Percentiles rank a stretch among this genome's conserved stretches.
phyloP scores from a whole-genome alignment of 2,888 invertebrate genomes.

The Tetramorium bicarinatum region DNA sequence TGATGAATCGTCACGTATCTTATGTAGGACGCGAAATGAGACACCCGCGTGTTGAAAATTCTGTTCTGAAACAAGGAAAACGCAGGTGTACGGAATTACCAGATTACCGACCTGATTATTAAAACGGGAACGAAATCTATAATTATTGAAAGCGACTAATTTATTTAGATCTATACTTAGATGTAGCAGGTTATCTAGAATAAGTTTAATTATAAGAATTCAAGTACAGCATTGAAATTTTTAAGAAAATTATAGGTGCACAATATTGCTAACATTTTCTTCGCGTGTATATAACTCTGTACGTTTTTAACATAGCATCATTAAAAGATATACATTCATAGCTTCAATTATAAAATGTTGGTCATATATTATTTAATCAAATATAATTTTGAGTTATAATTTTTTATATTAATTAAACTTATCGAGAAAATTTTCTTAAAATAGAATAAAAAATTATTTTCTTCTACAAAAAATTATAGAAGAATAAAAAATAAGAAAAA shows the following conservation, averaged over 20 bases:
- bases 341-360: background rate
- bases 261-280: background rate
- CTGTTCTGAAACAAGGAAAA: constrained; percentile 24
- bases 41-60: constrained; percentile 30
- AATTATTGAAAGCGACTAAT: background rate
- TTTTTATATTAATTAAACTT: background rate
- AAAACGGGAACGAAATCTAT: background rate
- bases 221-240: background rate
- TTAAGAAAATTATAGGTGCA: background rate
- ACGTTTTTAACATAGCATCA: background rate
- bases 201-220: background rate
- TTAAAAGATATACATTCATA: background rate
- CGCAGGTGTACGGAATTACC: background rate
- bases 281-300: background rate
- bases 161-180: background rate
- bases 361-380: background rate
- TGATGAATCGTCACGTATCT: constrained; percentile 45
- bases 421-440: background rate
- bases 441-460: background rate
- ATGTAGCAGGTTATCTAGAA: background rate
- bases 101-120: too few species aligned
- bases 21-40: constrained; percentile 41
- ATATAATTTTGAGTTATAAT: background rate
- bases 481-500: background rate
- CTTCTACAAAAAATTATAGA: background rate